phyloP scores from a whole-genome alignment of 2,797 vertebrate genomes.

The Rhyacichthys aspro region DNA sequence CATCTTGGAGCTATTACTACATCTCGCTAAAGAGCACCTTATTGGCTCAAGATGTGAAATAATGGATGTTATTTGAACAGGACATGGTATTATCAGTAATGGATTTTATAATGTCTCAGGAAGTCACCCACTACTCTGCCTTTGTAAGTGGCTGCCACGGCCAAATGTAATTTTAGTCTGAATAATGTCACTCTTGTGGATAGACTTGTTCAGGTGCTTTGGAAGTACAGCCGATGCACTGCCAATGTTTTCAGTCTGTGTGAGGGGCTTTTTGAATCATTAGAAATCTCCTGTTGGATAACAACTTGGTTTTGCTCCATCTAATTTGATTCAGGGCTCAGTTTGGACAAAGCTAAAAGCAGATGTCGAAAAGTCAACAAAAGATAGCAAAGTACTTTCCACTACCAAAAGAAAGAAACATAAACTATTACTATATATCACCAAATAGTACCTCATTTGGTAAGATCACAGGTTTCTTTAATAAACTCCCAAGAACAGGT shows the following conservation, averaged over 20 bases:
- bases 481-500: too few species aligned
- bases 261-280: slow-evolving; percentile 10
- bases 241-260: slow-evolving; percentile 17
- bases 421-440: too few species aligned
- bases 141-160: slow-evolving; percentile 35
- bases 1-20: slow-evolving; percentile 64
- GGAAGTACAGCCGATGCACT: slow-evolving; percentile 9
- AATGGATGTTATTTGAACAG: slow-evolving; percentile 47
- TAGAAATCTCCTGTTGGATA: slow-evolving; percentile 11
- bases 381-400: background rate
- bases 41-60: slow-evolving; percentile 68
- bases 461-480: too few species aligned
- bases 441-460: too few species aligned
- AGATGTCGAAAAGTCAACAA: too few species aligned
- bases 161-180: slow-evolving; percentile 34
- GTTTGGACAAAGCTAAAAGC: slow-evolving; percentile 8
- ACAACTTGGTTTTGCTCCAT: slow-evolving; percentile 10
- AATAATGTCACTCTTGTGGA: slow-evolving; percentile 7
- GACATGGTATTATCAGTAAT: slow-evolving; percentile 49
- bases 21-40: slow-evolving; percentile 32
- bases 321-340: slow-evolving; percentile 15
- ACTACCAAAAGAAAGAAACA: background rate
- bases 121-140: slow-evolving; percentile 33
- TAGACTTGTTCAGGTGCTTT: slow-evolving; percentile 14
- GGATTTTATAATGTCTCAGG: slow-evolving; percentile 46